Percentiles rank a stretch among this genome's conserved stretches.
phyloP scores from a whole-genome alignment of 2,113 vertebrate genomes.

The Pseudopodoces humilis region DNA sequence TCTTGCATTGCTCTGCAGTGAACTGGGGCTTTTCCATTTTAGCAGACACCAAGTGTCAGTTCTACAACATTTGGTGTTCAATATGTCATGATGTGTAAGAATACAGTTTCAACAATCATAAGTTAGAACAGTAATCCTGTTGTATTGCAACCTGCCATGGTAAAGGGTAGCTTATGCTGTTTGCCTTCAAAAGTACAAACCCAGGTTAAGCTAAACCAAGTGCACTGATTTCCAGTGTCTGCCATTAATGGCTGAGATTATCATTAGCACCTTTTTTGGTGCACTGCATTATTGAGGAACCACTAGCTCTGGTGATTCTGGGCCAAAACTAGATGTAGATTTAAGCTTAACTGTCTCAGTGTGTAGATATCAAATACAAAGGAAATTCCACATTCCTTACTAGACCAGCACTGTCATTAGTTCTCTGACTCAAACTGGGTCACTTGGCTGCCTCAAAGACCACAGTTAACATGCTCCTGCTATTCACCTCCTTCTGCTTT shows the following conservation, averaged over 20 bases:
- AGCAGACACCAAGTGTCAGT: not conserved
- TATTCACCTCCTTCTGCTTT: not conserved
- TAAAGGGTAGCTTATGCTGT: not conserved
- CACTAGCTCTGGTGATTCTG: not conserved
- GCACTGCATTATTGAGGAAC: not conserved
- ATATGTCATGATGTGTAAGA: not conserved
- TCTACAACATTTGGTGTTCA: fast-evolving
- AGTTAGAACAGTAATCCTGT: not conserved
- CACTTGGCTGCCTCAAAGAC: not conserved
- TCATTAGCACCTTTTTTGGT: not conserved
- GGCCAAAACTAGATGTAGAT: not conserved
- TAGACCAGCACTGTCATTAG: not conserved
- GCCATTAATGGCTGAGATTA: not conserved
- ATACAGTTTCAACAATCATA: not conserved
- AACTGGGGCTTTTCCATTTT: not conserved
- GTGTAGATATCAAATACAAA: not conserved
- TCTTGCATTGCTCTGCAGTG: not conserved
- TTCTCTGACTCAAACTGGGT: not conserved
- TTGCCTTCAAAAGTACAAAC: not conserved
- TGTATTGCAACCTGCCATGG: not conserved
- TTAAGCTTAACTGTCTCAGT: not conserved
- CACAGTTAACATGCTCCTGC: not conserved
- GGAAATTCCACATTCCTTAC: not conserved
- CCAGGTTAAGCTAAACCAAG: not conserved
- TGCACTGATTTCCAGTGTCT: not conserved